Conservation (phyloP, 2,797 vertebrate genomes). For the Alectoris magna region DNA sequence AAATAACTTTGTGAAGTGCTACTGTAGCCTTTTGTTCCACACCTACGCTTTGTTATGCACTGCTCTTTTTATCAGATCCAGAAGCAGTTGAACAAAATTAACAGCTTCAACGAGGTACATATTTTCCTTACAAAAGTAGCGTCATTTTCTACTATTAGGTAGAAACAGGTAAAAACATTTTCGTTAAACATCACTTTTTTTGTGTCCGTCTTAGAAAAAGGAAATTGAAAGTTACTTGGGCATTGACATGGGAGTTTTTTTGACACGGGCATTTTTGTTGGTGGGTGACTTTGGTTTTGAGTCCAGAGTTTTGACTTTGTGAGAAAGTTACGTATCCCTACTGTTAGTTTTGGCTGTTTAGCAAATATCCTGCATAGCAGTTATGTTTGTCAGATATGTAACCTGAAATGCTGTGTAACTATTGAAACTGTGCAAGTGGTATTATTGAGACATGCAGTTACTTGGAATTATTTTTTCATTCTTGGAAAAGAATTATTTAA, state of each 20-base stretch:
- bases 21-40: background rate
- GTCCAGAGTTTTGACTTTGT: background rate
- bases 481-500: background rate
- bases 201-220: background rate
- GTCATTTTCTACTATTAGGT: background rate
- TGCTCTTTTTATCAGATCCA: background rate
- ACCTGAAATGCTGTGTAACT: background rate
- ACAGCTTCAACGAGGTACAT: background rate
- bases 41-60: background rate
- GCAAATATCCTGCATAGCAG: background rate
- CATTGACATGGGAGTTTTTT: background rate
- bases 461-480: background rate
- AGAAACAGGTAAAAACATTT: rapidly evolving
- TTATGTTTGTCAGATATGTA: background rate
- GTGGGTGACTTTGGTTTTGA: background rate
- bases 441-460: background rate
- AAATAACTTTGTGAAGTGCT: background rate
- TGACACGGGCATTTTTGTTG: background rate
- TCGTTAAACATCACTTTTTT: background rate
- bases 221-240: background rate
- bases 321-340: background rate
- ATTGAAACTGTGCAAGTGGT: background rate
- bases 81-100: background rate
- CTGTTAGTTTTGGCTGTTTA: background rate
- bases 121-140: background rate